Base-by-base conservation (phyloP, 1,140 invertebrate species). In the Idris sp. region DNA sequence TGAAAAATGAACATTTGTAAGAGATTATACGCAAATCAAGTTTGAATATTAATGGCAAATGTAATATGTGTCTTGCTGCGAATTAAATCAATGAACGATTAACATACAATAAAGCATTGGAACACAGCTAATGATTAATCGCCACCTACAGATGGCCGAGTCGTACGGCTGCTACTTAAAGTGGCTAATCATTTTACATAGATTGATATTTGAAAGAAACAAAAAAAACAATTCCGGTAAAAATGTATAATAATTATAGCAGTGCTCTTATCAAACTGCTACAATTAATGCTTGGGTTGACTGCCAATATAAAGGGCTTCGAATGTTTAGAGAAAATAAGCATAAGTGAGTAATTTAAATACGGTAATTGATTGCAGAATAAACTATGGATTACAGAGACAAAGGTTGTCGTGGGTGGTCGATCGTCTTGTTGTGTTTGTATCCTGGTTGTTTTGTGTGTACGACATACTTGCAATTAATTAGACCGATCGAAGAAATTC, bases 271-370 rank as follows among this genome's bases (percentile, higher is more conserved):
- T 56, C 51, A 26, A 0, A 0, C 40, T 10, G 51, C 14, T 49
- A 58, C 62, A 58, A 68, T 58, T 68, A 41, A 58, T 13, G 62
- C 49, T 22, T 62, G 19, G 16, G 18, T 43, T 11, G 26, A 11
- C 1, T 26, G n/a, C n/a, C 13, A n/a, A 31, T 35, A 19, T 19
- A 14, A 25, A n/a, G n/a, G 6, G 2, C 41, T 15, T 6, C n/a
- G n/a, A 22, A 33, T 26, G 36, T 56, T 58, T 41, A 41, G 18
- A 18, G 14, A 61, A 54, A 71, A 71, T 71, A 48, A 46, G 48
- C 48, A 84, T 84, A 85, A 84, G 78, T 80, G 74, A 78, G 74
- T 80, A 84, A 84, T 85, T 85, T 83, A 79, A 79, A 81, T 85
- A 83, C 59, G 54, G 54, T 71, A 71, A 71, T 71, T 71, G 67